Evolutionary conservation across 2,888 invertebrate species (phyloP).

Genomic region (Dermolepida albohirtum): DNA sequence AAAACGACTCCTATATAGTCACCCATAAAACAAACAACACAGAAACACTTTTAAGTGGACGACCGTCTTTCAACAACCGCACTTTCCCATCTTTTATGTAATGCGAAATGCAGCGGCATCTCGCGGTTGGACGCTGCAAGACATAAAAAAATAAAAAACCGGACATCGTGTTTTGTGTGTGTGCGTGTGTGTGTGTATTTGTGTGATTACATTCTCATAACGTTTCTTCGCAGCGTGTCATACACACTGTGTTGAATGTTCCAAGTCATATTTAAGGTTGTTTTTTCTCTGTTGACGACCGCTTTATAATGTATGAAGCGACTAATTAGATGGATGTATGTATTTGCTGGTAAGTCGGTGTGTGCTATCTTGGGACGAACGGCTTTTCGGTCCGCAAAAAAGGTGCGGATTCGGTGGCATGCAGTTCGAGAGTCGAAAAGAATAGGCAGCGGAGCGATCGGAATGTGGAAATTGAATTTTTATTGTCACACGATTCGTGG

Average conservation of each 20-base stretch:
- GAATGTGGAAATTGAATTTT: constrained; percentile 64
- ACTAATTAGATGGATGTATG: constrained; percentile 59
- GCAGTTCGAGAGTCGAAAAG: constrained; percentile 43
- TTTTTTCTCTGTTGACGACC: constrained; percentile 48
- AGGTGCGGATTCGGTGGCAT: constrained; percentile 37
- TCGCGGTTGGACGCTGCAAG: constrained; percentile 14
- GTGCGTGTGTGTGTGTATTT: too few relatives aligned
- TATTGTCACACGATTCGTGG: constrained; percentile 58
- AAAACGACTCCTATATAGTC: constrained; percentile 22
- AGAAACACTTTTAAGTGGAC: constrained; percentile 40
- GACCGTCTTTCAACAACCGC: constrained; percentile 13
- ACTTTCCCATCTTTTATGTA: constrained; percentile 16
- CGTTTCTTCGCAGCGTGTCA: constrained; percentile 31
- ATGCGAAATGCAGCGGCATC: constrained; percentile 5
- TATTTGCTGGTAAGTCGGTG: constrained; percentile 45
- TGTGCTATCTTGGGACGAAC: constrained; percentile 48
- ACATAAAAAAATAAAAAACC: constrained; percentile 23
- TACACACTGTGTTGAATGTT: constrained; percentile 36
- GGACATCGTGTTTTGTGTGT: background rate
- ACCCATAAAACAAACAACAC: constrained; percentile 39
- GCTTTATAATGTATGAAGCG: constrained; percentile 58
- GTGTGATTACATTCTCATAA: constrained; percentile 13
- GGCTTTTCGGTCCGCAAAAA: constrained; percentile 9
- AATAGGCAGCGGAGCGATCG: constrained; percentile 52
- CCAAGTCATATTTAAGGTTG: constrained; percentile 46